Evolutionary conservation across 2,797 vertebrate species (phyloP).

Genomic region (Pseudotriccus pelzelni): DNA sequence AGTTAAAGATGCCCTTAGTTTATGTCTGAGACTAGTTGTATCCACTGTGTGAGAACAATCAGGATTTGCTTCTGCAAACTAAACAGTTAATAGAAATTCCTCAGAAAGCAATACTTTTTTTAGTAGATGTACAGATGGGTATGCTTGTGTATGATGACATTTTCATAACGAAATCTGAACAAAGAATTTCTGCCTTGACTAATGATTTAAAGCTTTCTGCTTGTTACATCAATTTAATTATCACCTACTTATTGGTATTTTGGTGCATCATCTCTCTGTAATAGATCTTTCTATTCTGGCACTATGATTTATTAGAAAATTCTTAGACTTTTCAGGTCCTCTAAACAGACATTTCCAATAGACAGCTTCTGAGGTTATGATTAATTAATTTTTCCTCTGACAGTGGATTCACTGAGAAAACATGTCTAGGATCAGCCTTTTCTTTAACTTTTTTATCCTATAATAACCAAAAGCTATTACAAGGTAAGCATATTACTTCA

Average conservation of each 20-base stretch:
- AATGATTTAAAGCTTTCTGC: conserved; percentile 30
- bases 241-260: conserved; percentile 26
- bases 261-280: neutral
- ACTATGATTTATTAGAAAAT: conserved; percentile 46
- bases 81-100: neutral
- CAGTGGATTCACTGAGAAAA: conserved; percentile 6
- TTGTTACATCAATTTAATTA: conserved; percentile 37
- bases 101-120: neutral
- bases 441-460: neutral
- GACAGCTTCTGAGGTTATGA: conserved; percentile 17
- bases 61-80: neutral
- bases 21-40: neutral
- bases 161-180: conserved; percentile 27
- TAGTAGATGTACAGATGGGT: conserved; percentile 9
- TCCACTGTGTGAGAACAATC: neutral
- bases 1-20: neutral
- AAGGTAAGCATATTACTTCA: neutral
- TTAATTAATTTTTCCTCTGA: conserved; percentile 43
- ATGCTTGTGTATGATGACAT: neutral
- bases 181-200: conserved; percentile 10
- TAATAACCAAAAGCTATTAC: neutral
- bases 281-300: neutral
- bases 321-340: neutral
- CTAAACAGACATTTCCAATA: conserved; percentile 22
- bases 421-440: neutral